Base-by-base conservation (phyloP, 92 coral and sea anemone species). In the Parazoanthus atlanticus region DNA sequence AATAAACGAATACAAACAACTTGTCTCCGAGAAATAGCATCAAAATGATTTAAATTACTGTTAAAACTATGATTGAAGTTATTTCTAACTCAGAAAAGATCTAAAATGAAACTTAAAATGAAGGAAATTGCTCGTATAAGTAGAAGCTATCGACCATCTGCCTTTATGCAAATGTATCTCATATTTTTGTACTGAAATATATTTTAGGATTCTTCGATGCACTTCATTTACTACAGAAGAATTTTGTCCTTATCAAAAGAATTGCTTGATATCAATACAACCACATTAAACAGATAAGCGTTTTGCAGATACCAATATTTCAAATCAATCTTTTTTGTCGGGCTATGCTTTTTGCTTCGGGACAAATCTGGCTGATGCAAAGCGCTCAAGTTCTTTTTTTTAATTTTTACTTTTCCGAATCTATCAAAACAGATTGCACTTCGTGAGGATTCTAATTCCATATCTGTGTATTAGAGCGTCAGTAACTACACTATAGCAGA, bases 1-100 rank as follows among this genome's bases (percentile, higher is more conserved):
- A 43, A 43, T 32, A 41, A 69, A 70, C 28, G 65, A 84, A 65
- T 28, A 8, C 46, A 65, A 82, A 65, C 86, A 82, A 65, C 75
- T 33, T 43, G 54, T 23, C 76, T n/a, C 61, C 74, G 86, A 65
- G 56, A 82, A 64, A 82, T 64, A 65, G 58, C 86, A 82, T 82
- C 76, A 82, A 66, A 82, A 82, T 82, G 87, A 19, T 21, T 70
- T 46, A 21, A 84, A 69, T 67, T 46, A 36, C 79, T 75, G 79
- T 75, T 75, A 9, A 74, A 75, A 30, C 33, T 41, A 4, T 13
- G 32, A 49, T 26, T 70, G 40, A 29, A 61, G 82, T 46, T 81
- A 58, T 0, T 30, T 80, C 30, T 11, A 81, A 61, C 21, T 58
- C 19, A 32, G 41, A 58, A 41, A 65, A 58, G 85, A 30, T 61